Percentiles rank a stretch among this genome's conserved stretches.
phyloP scores from a whole-genome alignment of 2,888 invertebrate genomes.

The Arenicola marina region DNA sequence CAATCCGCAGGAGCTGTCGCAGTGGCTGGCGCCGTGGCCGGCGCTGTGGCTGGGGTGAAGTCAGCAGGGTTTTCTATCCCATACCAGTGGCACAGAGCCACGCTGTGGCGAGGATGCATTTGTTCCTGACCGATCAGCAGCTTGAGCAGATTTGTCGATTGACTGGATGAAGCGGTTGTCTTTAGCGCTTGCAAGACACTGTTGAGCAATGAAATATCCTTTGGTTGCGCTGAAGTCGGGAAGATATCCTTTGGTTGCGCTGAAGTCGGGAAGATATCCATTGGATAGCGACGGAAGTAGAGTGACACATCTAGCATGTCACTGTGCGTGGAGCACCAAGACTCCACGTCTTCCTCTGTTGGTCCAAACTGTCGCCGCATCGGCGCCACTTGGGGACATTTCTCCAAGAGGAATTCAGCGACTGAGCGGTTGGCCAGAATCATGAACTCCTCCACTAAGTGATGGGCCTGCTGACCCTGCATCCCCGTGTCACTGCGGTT shows the following conservation, averaged over 20 bases:
- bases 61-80: slow-evolving; percentile 34
- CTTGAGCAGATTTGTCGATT: neutral
- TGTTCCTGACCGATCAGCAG: neutral
- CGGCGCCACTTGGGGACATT: too few species aligned
- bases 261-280: too few species aligned
- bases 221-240: too few species aligned
- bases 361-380: slow-evolving; percentile 43
- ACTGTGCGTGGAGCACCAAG: slow-evolving; percentile 3
- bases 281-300: neutral
- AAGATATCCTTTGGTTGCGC: too few species aligned
- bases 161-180: too few species aligned
- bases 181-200: too few species aligned
- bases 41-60: too few species aligned
- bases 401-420: slow-evolving; percentile 37
- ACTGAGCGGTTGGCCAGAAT: slow-evolving; percentile 44
- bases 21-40: too few species aligned
- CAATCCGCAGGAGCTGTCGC: too few species aligned
- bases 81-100: slow-evolving; percentile 39
- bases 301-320: neutral
- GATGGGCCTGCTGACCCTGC: slow-evolving; percentile 30
- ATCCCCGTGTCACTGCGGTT: slow-evolving; percentile 14
- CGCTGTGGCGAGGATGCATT: slow-evolving; percentile 44
- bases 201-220: too few species aligned
- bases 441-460: slow-evolving; percentile 46
- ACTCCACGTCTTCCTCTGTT: slow-evolving; percentile 8